These are phyloP conservation scores for Coracias cyanogaster DNA, from an alignment of 2,797 vertebrate species.

Conservation along the genomic window DNA sequence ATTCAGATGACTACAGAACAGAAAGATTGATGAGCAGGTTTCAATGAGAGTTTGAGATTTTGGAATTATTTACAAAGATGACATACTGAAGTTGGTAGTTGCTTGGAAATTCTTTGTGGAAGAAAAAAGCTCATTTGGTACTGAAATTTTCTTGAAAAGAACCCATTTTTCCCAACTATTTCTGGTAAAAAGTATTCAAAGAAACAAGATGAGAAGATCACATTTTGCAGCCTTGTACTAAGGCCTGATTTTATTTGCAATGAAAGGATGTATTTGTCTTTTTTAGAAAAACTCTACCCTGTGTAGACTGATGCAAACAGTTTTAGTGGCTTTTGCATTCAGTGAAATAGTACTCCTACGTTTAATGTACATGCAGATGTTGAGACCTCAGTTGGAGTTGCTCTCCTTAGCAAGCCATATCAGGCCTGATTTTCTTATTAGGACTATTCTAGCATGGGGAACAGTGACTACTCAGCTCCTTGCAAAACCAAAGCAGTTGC, in stretches of 20 bases:
- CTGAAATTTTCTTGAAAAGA: not conserved
- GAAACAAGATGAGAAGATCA: not conserved
- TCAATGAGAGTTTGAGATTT: not conserved
- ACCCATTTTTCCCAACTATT: not conserved
- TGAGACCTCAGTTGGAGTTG: not conserved
- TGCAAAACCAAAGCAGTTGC: conserved; percentile 25
- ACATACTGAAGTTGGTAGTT: not conserved
- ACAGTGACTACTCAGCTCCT: not conserved
- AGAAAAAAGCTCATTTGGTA: not conserved
- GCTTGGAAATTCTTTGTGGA: not conserved
- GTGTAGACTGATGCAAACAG: not conserved
- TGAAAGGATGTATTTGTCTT: not conserved
- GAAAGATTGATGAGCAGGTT: not conserved
- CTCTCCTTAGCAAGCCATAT: not conserved
- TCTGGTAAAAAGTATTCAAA: not conserved
- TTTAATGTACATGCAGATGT: not conserved
- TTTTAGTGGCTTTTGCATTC: not conserved
- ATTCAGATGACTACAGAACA: not conserved
- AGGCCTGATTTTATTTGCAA: not conserved
- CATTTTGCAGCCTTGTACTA: not conserved
- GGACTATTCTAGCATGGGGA: not conserved
- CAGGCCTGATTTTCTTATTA: conserved; percentile 7
- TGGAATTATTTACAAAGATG: not conserved
- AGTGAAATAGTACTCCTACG: not conserved
- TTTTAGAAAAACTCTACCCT: not conserved